Percentiles rank a stretch among this genome's conserved stretches.
Evolutionary conservation across 2,113 vertebrate species (phyloP).

Genomic region (Cromileptes altivelis): DNA sequence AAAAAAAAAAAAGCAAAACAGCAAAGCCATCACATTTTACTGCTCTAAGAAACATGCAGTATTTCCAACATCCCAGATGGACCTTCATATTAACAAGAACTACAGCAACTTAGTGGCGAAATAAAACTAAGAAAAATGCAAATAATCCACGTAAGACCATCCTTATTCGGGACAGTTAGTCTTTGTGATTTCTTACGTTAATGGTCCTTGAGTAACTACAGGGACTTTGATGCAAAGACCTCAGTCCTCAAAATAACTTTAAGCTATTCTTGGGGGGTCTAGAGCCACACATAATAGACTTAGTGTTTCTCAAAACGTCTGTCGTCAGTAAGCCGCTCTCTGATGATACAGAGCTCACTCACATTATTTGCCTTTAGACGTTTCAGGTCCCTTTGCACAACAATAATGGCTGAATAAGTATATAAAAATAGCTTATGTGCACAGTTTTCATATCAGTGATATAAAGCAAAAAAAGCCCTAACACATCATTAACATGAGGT

Average conservation of each 20-base stretch:
- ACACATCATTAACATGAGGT: constrained; percentile 1
- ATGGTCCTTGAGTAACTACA: constrained; percentile 39
- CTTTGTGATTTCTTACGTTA: constrained; percentile 45
- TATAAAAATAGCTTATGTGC: constrained; percentile 11
- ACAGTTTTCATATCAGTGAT: neutral
- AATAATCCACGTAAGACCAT: constrained; percentile 27
- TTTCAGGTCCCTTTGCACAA: constrained; percentile 12
- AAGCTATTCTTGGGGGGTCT: constrained; percentile 27
- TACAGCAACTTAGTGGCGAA: neutral
- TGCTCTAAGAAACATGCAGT: neutral
- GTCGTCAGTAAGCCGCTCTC: constrained; percentile 4
- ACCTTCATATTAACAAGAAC: constrained; percentile 27
- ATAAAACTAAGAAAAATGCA: neutral
- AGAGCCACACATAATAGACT: constrained; percentile 23
- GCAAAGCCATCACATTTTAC: neutral
- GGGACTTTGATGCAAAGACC: constrained; percentile 22
- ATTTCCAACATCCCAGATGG: neutral
- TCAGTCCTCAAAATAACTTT: constrained; percentile 19
- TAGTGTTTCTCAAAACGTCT: neutral
- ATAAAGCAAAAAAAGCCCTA: neutral
- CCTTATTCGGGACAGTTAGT: constrained; percentile 28
- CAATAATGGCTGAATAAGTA: constrained; percentile 20
- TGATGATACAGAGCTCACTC: constrained; percentile 2
- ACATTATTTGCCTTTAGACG: neutral
- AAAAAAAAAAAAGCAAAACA: neutral